Evolutionary conservation across 2,888 invertebrate species (phyloP).

Genomic region (Mesoligia furuncula): DNA sequence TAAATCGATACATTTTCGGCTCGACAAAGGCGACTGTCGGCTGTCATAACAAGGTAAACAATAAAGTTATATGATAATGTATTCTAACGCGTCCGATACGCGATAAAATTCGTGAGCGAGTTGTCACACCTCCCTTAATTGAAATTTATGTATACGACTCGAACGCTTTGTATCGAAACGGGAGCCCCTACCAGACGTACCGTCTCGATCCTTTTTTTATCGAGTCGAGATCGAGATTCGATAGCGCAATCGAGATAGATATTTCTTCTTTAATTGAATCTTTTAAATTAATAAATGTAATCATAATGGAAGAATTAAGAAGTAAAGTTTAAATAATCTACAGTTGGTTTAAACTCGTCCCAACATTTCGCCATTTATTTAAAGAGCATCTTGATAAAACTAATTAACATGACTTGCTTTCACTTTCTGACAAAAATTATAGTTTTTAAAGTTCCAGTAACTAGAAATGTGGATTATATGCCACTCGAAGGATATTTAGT

Average conservation of each 20-base stretch:
- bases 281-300: conserved; percentile 53
- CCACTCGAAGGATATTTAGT: conserved; percentile 11
- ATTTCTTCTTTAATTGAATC: conserved; percentile 61
- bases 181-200: conserved; percentile 60
- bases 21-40: conserved; percentile 65
- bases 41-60: conserved; percentile 81
- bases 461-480: background rate
- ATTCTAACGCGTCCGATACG: conserved; percentile 74
- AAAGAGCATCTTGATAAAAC: conserved; percentile 54
- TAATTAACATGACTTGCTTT: conserved; percentile 45
- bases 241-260: conserved; percentile 45
- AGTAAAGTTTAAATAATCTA: conserved; percentile 37
- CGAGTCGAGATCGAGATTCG: conserved; percentile 58
- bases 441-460: conserved; percentile 13
- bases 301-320: conserved; percentile 32
- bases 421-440: conserved; percentile 28
- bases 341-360: conserved; percentile 16
- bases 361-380: conserved; percentile 22
- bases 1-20: conserved; percentile 60
- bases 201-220: conserved; percentile 36
- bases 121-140: conserved; percentile 86
- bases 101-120: conserved; percentile 80
- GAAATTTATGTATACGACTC: conserved; percentile 85
- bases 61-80: conserved; percentile 78
- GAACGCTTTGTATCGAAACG: conserved; percentile 71